These are phyloP conservation scores for Gambusia holbrooki DNA, from an alignment of 2,113 vertebrate genomes.

Conservation along the genomic window DNA sequence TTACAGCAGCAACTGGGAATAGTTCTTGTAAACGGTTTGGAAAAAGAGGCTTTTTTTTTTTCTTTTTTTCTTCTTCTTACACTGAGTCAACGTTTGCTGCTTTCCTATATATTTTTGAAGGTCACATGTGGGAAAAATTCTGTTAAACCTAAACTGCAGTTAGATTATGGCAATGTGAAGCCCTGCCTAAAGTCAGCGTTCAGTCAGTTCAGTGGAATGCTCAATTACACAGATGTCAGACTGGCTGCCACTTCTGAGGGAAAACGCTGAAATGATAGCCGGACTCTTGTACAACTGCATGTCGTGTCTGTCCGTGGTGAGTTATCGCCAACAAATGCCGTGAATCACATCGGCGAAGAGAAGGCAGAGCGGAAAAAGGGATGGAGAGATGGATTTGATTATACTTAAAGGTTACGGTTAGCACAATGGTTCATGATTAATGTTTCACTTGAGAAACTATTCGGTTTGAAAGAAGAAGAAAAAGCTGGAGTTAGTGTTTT, in stretches of 20 bases:
- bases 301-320: slow-evolving; percentile 9
- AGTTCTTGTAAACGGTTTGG: slow-evolving; percentile 31
- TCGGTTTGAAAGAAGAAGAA: background rate
- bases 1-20: slow-evolving; percentile 29
- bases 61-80: background rate
- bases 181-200: background rate
- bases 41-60: slow-evolving; percentile 31
- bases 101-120: background rate
- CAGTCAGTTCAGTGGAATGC: slow-evolving; percentile 33
- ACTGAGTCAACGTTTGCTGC: slow-evolving; percentile 7
- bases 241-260: slow-evolving; percentile 20
- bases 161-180: slow-evolving; percentile 5
- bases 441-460: background rate
- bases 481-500: background rate
- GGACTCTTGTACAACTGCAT: background rate
- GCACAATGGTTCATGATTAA: background rate
- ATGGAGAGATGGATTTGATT: slow-evolving; percentile 21
- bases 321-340: slow-evolving; percentile 18
- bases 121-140: background rate
- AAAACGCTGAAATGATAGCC: slow-evolving; percentile 15
- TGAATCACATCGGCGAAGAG: background rate
- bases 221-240: slow-evolving; percentile 18
- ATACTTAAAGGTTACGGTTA: background rate
- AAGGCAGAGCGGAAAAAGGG: slow-evolving; percentile 1
- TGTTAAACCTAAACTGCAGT: slow-evolving; percentile 28